phyloP scores from a whole-genome alignment of 2,113 vertebrate genomes.

The Macquaria ambigua region DNA sequence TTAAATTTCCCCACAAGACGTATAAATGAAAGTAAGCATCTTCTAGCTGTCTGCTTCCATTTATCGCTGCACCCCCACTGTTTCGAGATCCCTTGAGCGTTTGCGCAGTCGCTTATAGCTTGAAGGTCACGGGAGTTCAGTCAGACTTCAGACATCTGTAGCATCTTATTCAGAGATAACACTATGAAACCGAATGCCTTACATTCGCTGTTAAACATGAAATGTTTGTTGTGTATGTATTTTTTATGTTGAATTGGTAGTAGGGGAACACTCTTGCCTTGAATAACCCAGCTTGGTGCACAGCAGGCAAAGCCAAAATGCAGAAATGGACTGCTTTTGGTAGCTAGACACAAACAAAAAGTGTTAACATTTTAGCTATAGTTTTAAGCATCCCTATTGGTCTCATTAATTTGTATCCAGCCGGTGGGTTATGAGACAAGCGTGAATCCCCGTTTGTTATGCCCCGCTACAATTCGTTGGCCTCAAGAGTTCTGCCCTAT shows the following conservation, averaged over 20 bases:
- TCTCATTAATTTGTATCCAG: conserved; percentile 64
- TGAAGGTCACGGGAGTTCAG: conserved; percentile 57
- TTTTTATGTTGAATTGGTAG: not conserved
- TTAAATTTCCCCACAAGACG: conserved; percentile 17
- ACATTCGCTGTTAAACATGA: not conserved
- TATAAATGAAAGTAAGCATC: conserved; percentile 26
- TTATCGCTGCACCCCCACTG: conserved; percentile 4
- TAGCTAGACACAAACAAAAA: conserved; percentile 11
- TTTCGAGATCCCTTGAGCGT: conserved; percentile 37
- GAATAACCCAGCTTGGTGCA: not conserved
- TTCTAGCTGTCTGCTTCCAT: conserved; percentile 26
- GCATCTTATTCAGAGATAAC: conserved; percentile 11
- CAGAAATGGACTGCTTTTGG: not conserved
- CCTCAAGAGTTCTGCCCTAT: conserved; percentile 64
- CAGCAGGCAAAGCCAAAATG: not conserved
- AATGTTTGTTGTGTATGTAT: not conserved
- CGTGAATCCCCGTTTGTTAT: conserved; percentile 50
- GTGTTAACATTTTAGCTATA: conserved; percentile 9
- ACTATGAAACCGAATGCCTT: not conserved
- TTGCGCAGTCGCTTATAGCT: conserved; percentile 27
- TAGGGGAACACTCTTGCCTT: not conserved
- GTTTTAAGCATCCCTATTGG: conserved; percentile 45
- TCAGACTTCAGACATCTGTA: conserved; percentile 17
- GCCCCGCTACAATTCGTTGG: conserved; percentile 32
- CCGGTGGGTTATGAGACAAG: conserved; percentile 52